A percentile compares a stretch with the other conserved stretches of the same genome.
Conservation (phyloP, 30 jellyfish, hydroid and myxozoan species). For the Calvadosia cruxmelitensis region DNA sequence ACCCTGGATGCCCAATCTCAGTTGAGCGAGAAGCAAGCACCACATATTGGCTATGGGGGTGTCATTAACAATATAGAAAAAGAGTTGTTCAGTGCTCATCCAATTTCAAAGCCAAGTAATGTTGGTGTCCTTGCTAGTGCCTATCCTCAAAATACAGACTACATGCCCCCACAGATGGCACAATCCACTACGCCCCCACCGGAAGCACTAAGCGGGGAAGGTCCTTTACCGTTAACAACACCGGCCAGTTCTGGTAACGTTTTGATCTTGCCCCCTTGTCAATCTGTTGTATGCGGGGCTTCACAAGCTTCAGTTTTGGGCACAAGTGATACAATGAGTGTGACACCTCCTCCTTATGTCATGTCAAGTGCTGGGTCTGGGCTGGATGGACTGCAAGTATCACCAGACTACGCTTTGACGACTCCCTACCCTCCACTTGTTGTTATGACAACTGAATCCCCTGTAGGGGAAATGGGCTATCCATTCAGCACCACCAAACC, state of each 20-base stretch:
- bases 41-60: too few species aligned
- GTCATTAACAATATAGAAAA: neutral
- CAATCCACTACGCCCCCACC: neutral
- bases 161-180: neutral
- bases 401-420: neutral
- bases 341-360: neutral
- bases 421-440: neutral
- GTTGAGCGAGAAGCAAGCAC: too few species aligned
- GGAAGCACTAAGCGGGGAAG: too few species aligned
- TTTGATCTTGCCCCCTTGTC: neutral
- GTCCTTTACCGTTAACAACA: too few species aligned
- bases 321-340: too few species aligned
- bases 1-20: too few species aligned
- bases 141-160: neutral
- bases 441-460: too few species aligned
- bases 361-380: too few species aligned
- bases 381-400: neutral
- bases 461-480: neutral
- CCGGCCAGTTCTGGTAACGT: neutral
- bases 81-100: too few species aligned
- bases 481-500: neutral
- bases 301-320: too few species aligned
- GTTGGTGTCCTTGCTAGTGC: neutral
- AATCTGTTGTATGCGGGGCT: neutral
- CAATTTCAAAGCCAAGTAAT: neutral